phyloP scores from a whole-genome alignment of 92 coral and sea anemone species.

The Palythoa heliodiscus region DNA sequence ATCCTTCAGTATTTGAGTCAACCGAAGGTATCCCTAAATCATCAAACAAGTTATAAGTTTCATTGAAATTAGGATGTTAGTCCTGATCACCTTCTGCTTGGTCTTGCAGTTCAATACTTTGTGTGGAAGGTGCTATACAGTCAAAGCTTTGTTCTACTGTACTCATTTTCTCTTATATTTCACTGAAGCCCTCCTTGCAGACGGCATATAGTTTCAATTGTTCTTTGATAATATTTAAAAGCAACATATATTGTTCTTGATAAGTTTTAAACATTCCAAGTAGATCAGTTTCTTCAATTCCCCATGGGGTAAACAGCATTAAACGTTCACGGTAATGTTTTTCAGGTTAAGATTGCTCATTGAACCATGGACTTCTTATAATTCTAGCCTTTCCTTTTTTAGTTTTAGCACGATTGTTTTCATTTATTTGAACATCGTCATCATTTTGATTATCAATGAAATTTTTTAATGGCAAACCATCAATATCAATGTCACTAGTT shows the following conservation, averaged over 20 bases:
- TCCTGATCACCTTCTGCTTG: no score
- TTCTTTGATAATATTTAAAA: slow-evolving; percentile 49
- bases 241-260: slow-evolving; percentile 46
- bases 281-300: slow-evolving; percentile 64
- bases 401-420: slow-evolving; percentile 32
- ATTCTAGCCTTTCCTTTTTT: slow-evolving; percentile 28
- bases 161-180: slow-evolving; percentile 9
- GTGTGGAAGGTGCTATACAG: neutral
- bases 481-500: slow-evolving; percentile 18
- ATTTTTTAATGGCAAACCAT: slow-evolving; percentile 17
- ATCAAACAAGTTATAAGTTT: no score
- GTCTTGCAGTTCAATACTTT: no score
- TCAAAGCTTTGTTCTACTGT: slow-evolving; percentile 39
- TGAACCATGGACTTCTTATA: no score
- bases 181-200: slow-evolving; percentile 28
- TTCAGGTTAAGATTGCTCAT: slow-evolving; percentile 18
- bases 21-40: no score
- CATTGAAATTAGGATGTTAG: no score
- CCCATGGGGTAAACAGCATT: slow-evolving; percentile 70
- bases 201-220: slow-evolving; percentile 72
- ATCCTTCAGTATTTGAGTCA: slow-evolving; percentile 19
- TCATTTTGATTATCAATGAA: slow-evolving; percentile 4
- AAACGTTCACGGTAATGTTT: slow-evolving; percentile 15
- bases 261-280: slow-evolving; percentile 57
- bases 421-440: slow-evolving; percentile 6